A percentile compares a stretch with the other conserved stretches of the same genome.
These are phyloP conservation scores for Phaonia tiefii DNA, from an alignment of 2,888 invertebrate genomes.

Conservation along the genomic window DNA sequence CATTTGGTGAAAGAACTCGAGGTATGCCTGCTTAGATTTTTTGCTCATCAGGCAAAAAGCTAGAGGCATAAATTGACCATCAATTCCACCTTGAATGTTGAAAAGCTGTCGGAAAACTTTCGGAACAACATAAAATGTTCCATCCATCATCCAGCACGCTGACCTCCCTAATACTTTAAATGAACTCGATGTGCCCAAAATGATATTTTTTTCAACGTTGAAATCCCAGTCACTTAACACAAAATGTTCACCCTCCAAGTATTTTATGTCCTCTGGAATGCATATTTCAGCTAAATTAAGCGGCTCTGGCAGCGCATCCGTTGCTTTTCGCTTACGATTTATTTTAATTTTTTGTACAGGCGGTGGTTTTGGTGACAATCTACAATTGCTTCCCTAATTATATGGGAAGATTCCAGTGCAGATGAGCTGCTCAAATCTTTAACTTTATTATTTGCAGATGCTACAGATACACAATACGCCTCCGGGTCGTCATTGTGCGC, in stretches of 20 bases:
- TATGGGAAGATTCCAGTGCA: too few species aligned
- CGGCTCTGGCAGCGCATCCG: too few species aligned
- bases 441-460: conserved; percentile 40
- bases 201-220: conserved; percentile 34
- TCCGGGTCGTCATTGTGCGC: conserved; percentile 42
- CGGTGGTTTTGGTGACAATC: conserved; percentile 36
- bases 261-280: conserved; percentile 34
- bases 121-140: too few species aligned
- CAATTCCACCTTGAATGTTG: conserved; percentile 37
- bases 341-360: conserved; percentile 47
- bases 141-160: too few species aligned
- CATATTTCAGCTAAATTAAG: too few species aligned
- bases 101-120: too few species aligned
- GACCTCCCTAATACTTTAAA: too few species aligned
- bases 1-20: conserved; percentile 29
- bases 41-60: conserved; percentile 45
- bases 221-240: too few species aligned
- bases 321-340: too few species aligned
- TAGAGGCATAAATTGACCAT: conserved; percentile 44
- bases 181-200: conserved; percentile 26
- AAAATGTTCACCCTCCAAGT: conserved; percentile 40
- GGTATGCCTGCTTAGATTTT: too few species aligned
- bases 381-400: too few species aligned
- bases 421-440: conserved; percentile 40
- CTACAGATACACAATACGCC: conserved; percentile 14